Evolutionary conservation across 2,888 invertebrate genomes (phyloP).

Genomic region (Stenolophus ochropezus): DNA sequence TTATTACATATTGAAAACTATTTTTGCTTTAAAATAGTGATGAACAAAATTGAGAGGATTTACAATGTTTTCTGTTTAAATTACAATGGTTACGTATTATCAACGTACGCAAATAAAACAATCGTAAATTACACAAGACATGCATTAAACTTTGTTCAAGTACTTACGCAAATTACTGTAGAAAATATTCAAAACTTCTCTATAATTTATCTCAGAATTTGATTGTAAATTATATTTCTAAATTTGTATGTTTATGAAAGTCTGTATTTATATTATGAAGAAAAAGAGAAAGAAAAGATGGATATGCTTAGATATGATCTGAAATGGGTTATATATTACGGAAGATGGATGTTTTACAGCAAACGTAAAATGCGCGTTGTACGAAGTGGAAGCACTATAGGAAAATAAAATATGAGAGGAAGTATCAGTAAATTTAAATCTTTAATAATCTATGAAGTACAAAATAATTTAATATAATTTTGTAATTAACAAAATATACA

Average conservation of each 20-base stretch:
- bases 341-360: neutral
- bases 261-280: neutral
- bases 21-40: neutral
- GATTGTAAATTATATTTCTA: no score
- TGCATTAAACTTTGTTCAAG: neutral
- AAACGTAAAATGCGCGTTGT: neutral
- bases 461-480: neutral
- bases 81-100: neutral
- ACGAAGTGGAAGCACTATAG: neutral
- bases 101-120: neutral
- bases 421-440: neutral
- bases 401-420: no score
- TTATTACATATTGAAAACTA: neutral
- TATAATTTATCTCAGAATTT: no score
- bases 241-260: neutral
- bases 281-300: neutral
- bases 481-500: neutral
- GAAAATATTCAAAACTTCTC: neutral
- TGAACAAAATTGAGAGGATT: neutral
- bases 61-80: neutral
- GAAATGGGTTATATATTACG: neutral
- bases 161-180: neutral
- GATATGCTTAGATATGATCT: neutral
- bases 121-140: conserved; percentile 3
- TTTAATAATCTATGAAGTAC: neutral